Evolutionary conservation across 2,797 vertebrate genomes (phyloP).

Genomic region (Mareca strepera): DNA sequence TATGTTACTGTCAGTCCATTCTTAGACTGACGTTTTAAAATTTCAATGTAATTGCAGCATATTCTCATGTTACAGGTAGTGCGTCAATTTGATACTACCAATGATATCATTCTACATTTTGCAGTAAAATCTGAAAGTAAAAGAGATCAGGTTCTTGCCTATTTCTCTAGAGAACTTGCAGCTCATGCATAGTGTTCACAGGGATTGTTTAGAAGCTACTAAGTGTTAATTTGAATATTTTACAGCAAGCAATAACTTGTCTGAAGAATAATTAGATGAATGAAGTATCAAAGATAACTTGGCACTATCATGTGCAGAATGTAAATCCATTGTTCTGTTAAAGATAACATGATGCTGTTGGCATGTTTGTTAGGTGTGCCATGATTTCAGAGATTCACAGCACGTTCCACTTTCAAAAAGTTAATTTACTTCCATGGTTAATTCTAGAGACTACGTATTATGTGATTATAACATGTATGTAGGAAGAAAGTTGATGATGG

Average conservation of each 20-base stretch:
- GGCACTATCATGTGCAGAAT: not conserved
- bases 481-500: not conserved
- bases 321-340: not conserved
- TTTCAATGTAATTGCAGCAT: not conserved
- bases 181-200: not conserved
- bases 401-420: accelerated
- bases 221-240: not conserved
- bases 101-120: not conserved
- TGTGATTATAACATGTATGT: not conserved
- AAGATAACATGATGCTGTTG: not conserved
- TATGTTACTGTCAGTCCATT: not conserved
- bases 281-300: not conserved
- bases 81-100: not conserved
- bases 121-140: not conserved
- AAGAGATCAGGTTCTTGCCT: not conserved
- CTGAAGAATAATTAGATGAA: not conserved
- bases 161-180: not conserved
- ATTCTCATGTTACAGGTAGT: not conserved
- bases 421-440: not conserved
- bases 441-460: not conserved
- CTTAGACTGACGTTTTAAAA: not conserved
- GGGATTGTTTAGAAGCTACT: not conserved
- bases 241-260: not conserved
- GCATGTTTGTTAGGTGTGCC: not conserved
- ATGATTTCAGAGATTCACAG: not conserved